A percentile compares a stretch with the other conserved stretches of the same genome.
phyloP scores from a whole-genome alignment of 2,113 vertebrate species.

The Lipophrys pholis region DNA sequence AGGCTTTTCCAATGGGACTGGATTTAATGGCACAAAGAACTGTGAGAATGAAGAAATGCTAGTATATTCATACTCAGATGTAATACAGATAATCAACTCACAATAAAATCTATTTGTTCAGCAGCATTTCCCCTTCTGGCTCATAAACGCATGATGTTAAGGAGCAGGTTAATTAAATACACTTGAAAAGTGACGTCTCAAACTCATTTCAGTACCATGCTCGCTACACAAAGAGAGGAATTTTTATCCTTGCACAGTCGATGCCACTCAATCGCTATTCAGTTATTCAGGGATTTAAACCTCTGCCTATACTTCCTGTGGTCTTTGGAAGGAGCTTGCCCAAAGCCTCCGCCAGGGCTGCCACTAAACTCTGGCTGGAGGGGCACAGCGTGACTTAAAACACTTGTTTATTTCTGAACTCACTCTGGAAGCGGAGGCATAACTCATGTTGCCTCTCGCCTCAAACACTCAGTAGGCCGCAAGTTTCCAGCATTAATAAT shows the following conservation, averaged over 20 bases:
- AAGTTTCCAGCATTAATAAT: neutral
- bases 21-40: no score
- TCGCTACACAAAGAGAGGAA: no score
- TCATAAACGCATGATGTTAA: no score
- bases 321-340: constrained; percentile 18
- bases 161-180: no score
- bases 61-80: no score
- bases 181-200: no score
- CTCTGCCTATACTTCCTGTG: neutral
- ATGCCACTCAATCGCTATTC: constrained; percentile 22
- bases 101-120: no score
- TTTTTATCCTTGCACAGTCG: constrained; percentile 14
- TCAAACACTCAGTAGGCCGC: neutral
- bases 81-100: no score
- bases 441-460: neutral
- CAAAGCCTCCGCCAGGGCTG: constrained; percentile 1
- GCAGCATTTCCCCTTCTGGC: no score
- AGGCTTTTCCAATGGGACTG: no score
- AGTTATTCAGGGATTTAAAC: constrained; percentile 44
- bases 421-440: neutral
- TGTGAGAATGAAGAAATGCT: no score
- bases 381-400: neutral
- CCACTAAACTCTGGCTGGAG: constrained; percentile 2
- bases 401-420: constrained; percentile 18
- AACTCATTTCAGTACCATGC: no score